phyloP scores from a whole-genome alignment of 2,113 vertebrate genomes.

The Syrmaticus mikado region DNA sequence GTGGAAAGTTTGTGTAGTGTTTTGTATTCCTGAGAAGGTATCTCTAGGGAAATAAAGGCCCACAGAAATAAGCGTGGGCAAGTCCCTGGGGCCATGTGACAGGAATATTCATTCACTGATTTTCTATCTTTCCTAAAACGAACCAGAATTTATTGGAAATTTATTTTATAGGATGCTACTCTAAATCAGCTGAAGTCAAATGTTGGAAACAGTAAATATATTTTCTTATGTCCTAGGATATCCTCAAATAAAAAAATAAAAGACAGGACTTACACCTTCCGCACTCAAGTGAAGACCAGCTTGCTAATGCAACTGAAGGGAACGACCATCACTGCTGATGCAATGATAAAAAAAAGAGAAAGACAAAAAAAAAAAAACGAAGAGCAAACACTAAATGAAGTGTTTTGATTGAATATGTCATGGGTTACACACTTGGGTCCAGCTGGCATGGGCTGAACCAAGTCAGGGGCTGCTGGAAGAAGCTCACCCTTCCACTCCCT shows the following conservation, averaged over 20 bases:
- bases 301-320: not conserved
- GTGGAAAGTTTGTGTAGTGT: not conserved
- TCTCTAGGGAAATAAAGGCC: not conserved
- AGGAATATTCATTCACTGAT: not conserved
- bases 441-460: not conserved
- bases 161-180: not conserved
- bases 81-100: not conserved
- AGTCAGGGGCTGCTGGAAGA: not conserved
- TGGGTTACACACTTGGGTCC: not conserved
- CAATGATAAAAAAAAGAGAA: not conserved
- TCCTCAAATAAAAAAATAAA: not conserved
- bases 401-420: not conserved
- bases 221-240: not conserved
- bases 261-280: not conserved
- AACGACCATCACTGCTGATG: not conserved
- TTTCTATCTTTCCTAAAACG: not conserved
- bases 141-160: not conserved
- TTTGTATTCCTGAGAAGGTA: not conserved
- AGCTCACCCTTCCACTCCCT: not conserved
- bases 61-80: not conserved
- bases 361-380: not conserved
- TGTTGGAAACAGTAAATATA: not conserved
- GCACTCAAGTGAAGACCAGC: not conserved
- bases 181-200: constrained; percentile 15
- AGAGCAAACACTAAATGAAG: not conserved